Percentiles rank a stretch among this genome's conserved stretches.
Conservation (phyloP, 1,140 invertebrate genomes). For the Drosophila pallidifrons region DNA sequence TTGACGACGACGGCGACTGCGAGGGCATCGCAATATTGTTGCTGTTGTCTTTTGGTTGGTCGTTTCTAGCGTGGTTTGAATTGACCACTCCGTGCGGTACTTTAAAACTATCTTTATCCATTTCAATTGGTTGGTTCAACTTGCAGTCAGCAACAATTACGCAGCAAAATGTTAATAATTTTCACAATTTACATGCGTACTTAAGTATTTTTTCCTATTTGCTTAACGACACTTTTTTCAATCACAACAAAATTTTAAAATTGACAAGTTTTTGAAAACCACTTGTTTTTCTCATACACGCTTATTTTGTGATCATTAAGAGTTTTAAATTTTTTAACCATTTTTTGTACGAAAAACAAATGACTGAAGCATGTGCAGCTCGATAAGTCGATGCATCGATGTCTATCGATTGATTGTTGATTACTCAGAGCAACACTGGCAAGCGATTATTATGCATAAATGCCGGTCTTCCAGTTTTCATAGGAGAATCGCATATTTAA, state of each 20-base stretch:
- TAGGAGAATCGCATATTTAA: too few relatives aligned
- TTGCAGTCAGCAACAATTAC: conserved; percentile 20
- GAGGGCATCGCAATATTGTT: conserved; percentile 13
- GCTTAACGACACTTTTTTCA: background rate
- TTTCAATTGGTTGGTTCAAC: background rate
- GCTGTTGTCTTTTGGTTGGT: conserved; percentile 18
- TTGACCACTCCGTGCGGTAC: conserved; percentile 18
- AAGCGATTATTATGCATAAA: background rate
- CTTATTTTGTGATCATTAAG: background rate
- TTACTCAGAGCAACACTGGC: background rate
- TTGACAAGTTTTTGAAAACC: background rate
- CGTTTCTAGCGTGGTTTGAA: conserved; percentile 6
- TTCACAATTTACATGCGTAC: conserved; percentile 14
- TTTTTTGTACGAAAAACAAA: conserved; percentile 33
- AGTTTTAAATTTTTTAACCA: conserved; percentile 13
- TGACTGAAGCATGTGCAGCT: conserved; percentile 58
- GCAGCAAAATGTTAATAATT: conserved; percentile 29
- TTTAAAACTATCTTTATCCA: conserved; percentile 26
- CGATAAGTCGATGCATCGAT: conserved; percentile 18
- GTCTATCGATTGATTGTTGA: conserved; percentile 13
- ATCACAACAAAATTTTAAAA: background rate
- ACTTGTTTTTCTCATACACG: conserved; percentile 13
- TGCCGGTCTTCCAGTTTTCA: too few relatives aligned
- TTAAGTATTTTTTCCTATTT: background rate
- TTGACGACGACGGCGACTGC: conserved; percentile 5